Base-by-base conservation (phyloP, 2,113 vertebrate species). In the Hymenochirus boettgeri region DNA sequence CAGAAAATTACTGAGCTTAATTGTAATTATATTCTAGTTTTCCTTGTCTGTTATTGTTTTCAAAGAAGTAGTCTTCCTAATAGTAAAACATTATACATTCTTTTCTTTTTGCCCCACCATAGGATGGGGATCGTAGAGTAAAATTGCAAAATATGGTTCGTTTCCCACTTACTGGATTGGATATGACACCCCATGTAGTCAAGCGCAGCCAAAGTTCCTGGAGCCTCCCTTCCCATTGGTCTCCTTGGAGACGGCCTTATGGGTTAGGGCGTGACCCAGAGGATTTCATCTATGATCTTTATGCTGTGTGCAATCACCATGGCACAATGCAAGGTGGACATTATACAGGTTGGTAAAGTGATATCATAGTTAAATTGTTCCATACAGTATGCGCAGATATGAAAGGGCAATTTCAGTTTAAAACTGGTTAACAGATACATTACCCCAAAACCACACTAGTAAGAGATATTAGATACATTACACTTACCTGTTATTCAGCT, bases 261-360 rank as follows among this genome's bases (percentile, higher is more conserved):
- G 93, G 92, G 35, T 83, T 96, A 0, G 92, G 92, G 11, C 90
- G 92, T 26, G 93, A 95, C 79, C 95, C 95, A 0, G 94, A 97
- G 80, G 95, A 98, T 77, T 96, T 90, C 73, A 85, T 96, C 71
- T 98, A 98, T 25, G 96, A 98, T 82, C 81, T 98, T 62, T 98
- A 98, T 5, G 96, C 95, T 13, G 93, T 98, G 73, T 98, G 96
- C 78, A 98, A 98, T 74, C 96, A 98, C 74, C 95, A 98, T 1
- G 96, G 96, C 65, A 96, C 91, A 82, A 96, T 98, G 96, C 95
- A 97, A 74, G 95, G 93, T 23, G 95, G 96, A 8, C 96, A 98
- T 72, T 98, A 98, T 71, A 98, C 96, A 84, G 95, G 96, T 90
- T 80, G 85, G 73, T 65, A n/a, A n/a, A n/a, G n/a, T n/a, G n/a